phyloP scores from a whole-genome alignment of 30 jellyfish, hydroid and myxozoan species.

The Sanderia malayensis region DNA sequence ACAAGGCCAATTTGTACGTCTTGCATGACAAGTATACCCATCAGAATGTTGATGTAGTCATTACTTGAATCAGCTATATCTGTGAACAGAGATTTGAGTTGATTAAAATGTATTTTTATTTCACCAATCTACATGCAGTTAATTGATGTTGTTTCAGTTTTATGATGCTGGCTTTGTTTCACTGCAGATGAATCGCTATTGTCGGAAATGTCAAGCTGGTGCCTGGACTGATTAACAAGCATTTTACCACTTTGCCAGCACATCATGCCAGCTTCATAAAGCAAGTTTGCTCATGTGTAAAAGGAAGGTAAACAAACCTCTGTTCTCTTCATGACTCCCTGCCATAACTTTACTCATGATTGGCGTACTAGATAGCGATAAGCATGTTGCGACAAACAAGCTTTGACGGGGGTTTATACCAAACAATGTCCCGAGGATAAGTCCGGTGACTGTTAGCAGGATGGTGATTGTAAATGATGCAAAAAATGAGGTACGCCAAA shows the following conservation, averaged over 20 bases:
- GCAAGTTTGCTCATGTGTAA: too few species aligned
- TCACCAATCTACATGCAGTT: too few species aligned
- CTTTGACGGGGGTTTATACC: constrained; percentile 86
- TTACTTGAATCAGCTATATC: constrained; percentile 51
- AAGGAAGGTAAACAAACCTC: too few species aligned
- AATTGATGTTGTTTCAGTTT: too few species aligned
- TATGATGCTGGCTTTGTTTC: too few species aligned
- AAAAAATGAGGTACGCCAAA: constrained; percentile 67
- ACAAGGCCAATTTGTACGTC: constrained; percentile 82
- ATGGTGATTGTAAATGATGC: constrained; percentile 52
- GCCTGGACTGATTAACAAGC: too few species aligned
- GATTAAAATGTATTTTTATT: too few species aligned
- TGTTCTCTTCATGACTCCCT: constrained; percentile 24
- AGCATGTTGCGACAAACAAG: constrained; percentile 78
- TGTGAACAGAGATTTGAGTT: too few species aligned
- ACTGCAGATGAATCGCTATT: too few species aligned
- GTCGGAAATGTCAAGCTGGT: too few species aligned
- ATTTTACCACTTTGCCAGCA: too few species aligned
- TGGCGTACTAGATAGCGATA: constrained; percentile 88
- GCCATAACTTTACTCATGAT: constrained; percentile 72
- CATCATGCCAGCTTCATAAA: too few species aligned
- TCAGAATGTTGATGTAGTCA: constrained; percentile 60
- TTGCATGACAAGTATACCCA: constrained; percentile 80
- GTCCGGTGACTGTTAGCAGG: constrained; percentile 57
- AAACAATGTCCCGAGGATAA: constrained; percentile 81